Evolutionary conservation across 64 coral and sea anemone genomes (phyloP), one percentile per base, ranked within the genome.

Genomic region (Actinia equina): DNA sequence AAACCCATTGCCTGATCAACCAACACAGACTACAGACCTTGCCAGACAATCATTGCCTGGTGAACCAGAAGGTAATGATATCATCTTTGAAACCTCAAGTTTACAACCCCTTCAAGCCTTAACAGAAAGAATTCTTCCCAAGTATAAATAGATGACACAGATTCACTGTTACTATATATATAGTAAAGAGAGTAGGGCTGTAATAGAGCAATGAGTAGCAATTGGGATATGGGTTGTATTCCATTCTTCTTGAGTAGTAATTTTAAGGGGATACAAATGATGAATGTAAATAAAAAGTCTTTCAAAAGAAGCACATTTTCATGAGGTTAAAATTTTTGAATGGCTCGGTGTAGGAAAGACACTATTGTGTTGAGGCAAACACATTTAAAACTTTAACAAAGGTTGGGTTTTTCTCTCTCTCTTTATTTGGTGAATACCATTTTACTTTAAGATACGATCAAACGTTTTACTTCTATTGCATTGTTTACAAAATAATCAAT

Each of bases 71-170:
- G 80, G n/a, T 23, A 18, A 59, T 84, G 46, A 15, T 15, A 13
- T 55, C 19, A 84, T 58, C 82, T 60, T 85, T 63, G 83, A 85
- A 63, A 1, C 56, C 15, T 85, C 83, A 59, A 85, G 83, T 85
- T 17, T 85, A 44, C 83, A 85, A 9, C 83, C 83, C 49, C 59
- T 85, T 18, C 83, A 85, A 41, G 83, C 83, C 13, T 26, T 85
- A 27, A 85, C 83, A 55, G 83, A 85, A 63, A 85, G 56, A 62
- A 63, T 85, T 44, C 83, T 60, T 54, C 59, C 59, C 54, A 60
- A 85, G 25, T 60, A n/a, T 27, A 3, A 14, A 5, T 84, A 84
- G 17, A 56, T 53, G 83, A 56, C 23, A 71, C 6, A 9, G 27
- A 74, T 3, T 0, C 10, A 74, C 55, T 13, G 13, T 57, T 30